Conservation (phyloP, 1,140 invertebrate species). For the Eriocheir sinensis region DNA sequence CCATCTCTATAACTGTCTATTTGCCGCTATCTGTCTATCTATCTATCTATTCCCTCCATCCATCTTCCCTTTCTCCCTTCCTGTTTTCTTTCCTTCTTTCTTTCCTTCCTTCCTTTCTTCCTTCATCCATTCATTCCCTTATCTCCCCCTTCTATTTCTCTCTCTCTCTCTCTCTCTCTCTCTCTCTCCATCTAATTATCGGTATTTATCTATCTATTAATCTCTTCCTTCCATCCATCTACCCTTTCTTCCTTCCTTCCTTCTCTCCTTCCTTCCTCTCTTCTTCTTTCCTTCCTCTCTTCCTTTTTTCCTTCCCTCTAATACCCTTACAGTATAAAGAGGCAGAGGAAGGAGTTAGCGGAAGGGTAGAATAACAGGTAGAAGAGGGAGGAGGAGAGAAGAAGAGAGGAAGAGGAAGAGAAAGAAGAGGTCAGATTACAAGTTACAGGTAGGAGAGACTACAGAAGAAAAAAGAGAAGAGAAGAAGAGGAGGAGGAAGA, state of each 20-base stretch:
- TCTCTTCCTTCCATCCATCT: not conserved
- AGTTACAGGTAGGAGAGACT: too few relatives aligned
- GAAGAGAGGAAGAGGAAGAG: not conserved
- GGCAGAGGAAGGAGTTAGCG: not conserved
- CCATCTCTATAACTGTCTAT: not conserved
- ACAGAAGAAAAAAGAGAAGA: too few relatives aligned
- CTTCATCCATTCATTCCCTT: not conserved
- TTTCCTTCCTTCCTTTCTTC: not conserved
- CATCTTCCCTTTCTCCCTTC: not conserved
- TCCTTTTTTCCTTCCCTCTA: not conserved
- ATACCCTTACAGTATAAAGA: not conserved
- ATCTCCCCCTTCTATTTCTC: not conserved
- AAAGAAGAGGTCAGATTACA: too few relatives aligned
- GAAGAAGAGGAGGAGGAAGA: too few relatives aligned
- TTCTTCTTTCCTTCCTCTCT: not conserved
- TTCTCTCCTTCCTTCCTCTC: not conserved
- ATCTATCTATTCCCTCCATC: not conserved
- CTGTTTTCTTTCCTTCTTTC: not conserved
- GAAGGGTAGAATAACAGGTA: not conserved
- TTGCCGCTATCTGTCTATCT: not conserved
- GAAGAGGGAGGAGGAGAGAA: not conserved
- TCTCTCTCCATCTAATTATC: not conserved
- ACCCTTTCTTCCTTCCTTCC: not conserved
- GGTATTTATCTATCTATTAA: not conserved
- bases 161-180: constrained; percentile 40